Base-by-base conservation (phyloP, 35 echinoderm and acorn worm genomes). In the Chiridota heheva region DNA sequence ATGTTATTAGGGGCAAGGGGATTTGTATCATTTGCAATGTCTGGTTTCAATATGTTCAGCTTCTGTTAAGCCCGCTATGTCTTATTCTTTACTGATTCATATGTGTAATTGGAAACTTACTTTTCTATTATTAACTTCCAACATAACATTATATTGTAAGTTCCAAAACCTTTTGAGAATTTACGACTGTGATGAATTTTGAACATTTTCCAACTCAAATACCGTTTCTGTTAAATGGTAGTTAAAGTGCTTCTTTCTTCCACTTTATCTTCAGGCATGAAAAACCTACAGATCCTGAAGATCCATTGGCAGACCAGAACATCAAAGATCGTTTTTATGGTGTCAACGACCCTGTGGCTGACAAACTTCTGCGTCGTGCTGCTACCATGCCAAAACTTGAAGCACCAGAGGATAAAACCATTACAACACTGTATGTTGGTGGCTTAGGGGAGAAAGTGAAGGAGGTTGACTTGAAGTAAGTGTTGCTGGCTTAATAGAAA, bases 271-370 rank as follows among this genome's bases (percentile, higher is more conserved):
- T 7, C 63, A 98, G 95, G 71, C 95, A 91, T 69, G 89, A 92
- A 53, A 98, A 91, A 63, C 95, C 95, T 45, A 98, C 88, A 47
- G 95, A 98, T 61, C 95, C 95, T 18, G 95, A 98, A 73, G 95
- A 98, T 73, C 95, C 95, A 0, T 43, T 98, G 26, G 95, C 95
- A 0, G 95, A 98, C 77, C 95, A 98, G 58, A 98, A 98, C 69
- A 92, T 98, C 80, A 98, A 98, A 56, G 95, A 98, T 62, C 83
- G 95, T 36, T 98, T 98, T 69, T 98, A 92, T 43, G 95, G 95
- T 44, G 81, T 82, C 25, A 91, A 91, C 31, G 95, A 98, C 49
- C 95, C 95, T 17, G 95, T 98, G 2, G 95, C 95, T 4, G 85
- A 88, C 24, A 98, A 98, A 49, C 74, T 98, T 20, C 83, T 98